Percentiles rank a stretch among this genome's conserved stretches.
Evolutionary conservation across 2,797 vertebrate species (phyloP).

Genomic region (Sebastes baramenuke): DNA sequence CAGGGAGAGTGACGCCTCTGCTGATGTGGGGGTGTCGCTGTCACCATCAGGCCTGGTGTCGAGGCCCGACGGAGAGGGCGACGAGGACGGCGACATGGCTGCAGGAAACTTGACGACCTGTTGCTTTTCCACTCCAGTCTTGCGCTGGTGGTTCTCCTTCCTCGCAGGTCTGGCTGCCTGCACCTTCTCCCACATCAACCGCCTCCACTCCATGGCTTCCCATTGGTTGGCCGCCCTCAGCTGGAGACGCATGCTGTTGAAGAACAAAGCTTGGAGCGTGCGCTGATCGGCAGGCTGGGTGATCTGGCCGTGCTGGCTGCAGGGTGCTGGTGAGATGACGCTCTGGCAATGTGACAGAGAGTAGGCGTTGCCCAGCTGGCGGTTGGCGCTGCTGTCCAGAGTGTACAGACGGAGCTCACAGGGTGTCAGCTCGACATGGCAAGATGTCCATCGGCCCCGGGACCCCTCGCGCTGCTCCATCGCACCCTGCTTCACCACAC

Average conservation of each 20-base stretch:
- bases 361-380: conserved; percentile 87
- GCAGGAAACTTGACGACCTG: conserved; percentile 45
- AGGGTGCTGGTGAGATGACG: conserved; percentile 80
- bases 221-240: conserved; percentile 89
- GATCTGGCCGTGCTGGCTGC: conserved; percentile 53
- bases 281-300: conserved; percentile 82
- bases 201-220: conserved; percentile 94
- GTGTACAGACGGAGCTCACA: conserved; percentile 90
- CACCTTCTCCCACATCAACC: conserved; percentile 90
- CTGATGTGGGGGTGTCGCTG: conserved; percentile 42
- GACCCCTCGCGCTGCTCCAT: conserved; percentile 90
- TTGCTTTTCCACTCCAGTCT: conserved; percentile 65
- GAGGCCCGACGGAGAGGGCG: conserved; percentile 46
- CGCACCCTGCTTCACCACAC: conserved; percentile 91
- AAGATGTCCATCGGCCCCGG: conserved; percentile 90
- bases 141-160: conserved; percentile 66
- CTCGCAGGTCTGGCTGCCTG: conserved; percentile 80
- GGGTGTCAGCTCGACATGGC: conserved; percentile 91
- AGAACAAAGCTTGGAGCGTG: conserved; percentile 90
- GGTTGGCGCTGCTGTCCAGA: conserved; percentile 92
- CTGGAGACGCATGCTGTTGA: conserved; percentile 90
- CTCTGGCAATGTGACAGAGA: conserved; percentile 93
- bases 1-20: conserved; percentile 29
- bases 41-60: conserved; percentile 65
- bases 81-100: conserved; percentile 57